Percentiles rank a stretch among this genome's conserved stretches.
These are phyloP conservation scores for Ephestia elutella DNA, from an alignment of 1,140 invertebrate species.

Conservation along the genomic window DNA sequence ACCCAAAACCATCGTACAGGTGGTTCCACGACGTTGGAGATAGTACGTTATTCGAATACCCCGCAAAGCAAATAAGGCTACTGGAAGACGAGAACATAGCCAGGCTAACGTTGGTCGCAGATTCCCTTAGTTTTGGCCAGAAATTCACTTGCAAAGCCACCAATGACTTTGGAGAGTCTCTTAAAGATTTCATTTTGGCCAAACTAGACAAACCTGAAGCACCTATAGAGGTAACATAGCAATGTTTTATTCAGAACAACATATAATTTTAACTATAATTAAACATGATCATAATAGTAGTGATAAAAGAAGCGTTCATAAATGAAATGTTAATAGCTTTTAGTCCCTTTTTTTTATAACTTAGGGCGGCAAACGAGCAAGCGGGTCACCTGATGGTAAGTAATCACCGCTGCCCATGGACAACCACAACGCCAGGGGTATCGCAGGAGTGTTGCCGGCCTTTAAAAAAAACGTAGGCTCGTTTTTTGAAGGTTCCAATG, in stretches of 20 bases:
- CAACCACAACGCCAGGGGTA: too few relatives aligned
- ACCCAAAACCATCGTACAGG: conserved; percentile 42
- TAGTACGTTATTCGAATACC: conserved; percentile 29
- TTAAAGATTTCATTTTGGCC: conserved; percentile 34
- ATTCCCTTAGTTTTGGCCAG: conserved; percentile 28
- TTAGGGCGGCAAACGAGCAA: too few relatives aligned
- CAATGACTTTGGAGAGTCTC: conserved; percentile 35
- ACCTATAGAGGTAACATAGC: conserved; percentile 32
- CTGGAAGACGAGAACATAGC: conserved; percentile 31
- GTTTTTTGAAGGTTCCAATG: too few relatives aligned
- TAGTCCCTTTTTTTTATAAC: too few relatives aligned
- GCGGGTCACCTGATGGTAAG: too few relatives aligned
- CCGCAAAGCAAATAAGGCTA: conserved; percentile 32
- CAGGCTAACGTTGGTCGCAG: conserved; percentile 27
- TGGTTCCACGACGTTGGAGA: conserved; percentile 43
- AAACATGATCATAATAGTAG: too few relatives aligned
- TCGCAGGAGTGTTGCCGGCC: too few relatives aligned
- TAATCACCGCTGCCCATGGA: too few relatives aligned
- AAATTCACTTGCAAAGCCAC: conserved; percentile 40
- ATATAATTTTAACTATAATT: background rate
- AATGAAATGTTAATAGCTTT: too few relatives aligned
- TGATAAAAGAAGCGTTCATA: too few relatives aligned
- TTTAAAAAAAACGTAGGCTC: too few relatives aligned
- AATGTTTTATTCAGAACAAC: background rate
- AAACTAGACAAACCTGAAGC: conserved; percentile 35